Conservation (phyloP, 2,888 invertebrate genomes). For the Tridacna crocea region DNA sequence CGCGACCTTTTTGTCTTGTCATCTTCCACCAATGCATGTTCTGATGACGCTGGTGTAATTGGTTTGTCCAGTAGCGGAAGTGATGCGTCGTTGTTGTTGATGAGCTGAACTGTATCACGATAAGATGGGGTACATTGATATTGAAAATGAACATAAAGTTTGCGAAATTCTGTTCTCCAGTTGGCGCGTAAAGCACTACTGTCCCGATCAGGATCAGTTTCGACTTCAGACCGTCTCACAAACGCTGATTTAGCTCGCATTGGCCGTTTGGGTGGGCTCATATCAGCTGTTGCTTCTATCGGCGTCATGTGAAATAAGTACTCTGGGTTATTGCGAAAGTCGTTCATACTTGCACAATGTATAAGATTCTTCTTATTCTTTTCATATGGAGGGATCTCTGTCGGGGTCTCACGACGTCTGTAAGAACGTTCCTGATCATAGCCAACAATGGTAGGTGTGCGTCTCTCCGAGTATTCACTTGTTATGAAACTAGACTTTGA, state of each 20-base stretch:
- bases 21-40: slow-evolving; percentile 62
- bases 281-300: slow-evolving; percentile 31
- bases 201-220: slow-evolving; percentile 27
- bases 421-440: slow-evolving; percentile 30
- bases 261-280: slow-evolving; percentile 40
- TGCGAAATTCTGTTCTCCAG: slow-evolving; percentile 73
- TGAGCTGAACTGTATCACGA: slow-evolving; percentile 59
- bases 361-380: slow-evolving; percentile 69
- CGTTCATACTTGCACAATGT: slow-evolving; percentile 69
- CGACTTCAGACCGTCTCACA: slow-evolving; percentile 49
- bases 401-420: slow-evolving; percentile 39
- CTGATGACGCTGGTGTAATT: slow-evolving; percentile 61
- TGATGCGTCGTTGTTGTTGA: slow-evolving; percentile 27
- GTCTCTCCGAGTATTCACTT: slow-evolving; percentile 46
- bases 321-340: slow-evolving; percentile 78
- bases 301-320: slow-evolving; percentile 69
- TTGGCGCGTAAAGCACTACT: slow-evolving; percentile 45
- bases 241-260: slow-evolving; percentile 62
- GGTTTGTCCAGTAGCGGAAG: slow-evolving; percentile 56
- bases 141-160: slow-evolving; percentile 72
- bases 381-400: slow-evolving; percentile 63
- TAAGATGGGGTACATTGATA: slow-evolving; percentile 78
- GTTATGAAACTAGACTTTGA: slow-evolving; percentile 52
- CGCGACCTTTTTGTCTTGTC: slow-evolving; percentile 47
- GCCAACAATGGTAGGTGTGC: slow-evolving; percentile 56